Evolutionary conservation across 2,113 vertebrate species (phyloP).

Genomic region (Orycteropus afer): DNA sequence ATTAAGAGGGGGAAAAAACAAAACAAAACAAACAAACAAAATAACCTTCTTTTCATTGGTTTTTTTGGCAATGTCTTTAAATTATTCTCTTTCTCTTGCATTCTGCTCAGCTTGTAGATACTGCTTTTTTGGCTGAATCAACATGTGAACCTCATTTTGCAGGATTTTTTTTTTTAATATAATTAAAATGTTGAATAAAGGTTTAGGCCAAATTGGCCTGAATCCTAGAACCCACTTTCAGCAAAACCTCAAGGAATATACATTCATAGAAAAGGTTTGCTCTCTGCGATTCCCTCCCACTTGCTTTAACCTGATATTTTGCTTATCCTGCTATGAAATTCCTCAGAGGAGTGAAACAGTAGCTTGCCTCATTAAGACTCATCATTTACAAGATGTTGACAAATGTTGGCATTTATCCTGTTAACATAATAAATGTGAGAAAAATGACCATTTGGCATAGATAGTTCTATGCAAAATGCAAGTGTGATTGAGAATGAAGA

Average conservation of each 20-base stretch:
- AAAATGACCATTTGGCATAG: constrained; percentile 89
- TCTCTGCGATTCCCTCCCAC: constrained; percentile 83
- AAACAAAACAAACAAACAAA: not conserved
- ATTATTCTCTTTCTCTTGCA: constrained; percentile 27
- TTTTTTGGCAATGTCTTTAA: constrained; percentile 60
- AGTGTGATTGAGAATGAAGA: constrained; percentile 61
- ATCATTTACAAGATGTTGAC: constrained; percentile 91
- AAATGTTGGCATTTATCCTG: constrained; percentile 90
- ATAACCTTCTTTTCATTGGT: constrained; percentile 17
- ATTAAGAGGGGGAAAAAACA: not conserved
- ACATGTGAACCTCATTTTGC: constrained; percentile 81
- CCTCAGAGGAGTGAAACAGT: constrained; percentile 87
- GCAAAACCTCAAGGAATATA: constrained; percentile 87
- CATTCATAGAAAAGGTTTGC: constrained; percentile 80
- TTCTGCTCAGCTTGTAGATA: constrained; percentile 62
- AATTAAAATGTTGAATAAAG: constrained; percentile 85
- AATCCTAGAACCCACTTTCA: constrained; percentile 86
- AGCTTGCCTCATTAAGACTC: constrained; percentile 90
- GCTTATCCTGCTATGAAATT: constrained; percentile 87
- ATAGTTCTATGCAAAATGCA: constrained; percentile 77
- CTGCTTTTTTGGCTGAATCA: constrained; percentile 80
- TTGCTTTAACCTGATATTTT: constrained; percentile 88
- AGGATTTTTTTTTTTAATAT: constrained; percentile 87
- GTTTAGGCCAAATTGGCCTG: constrained; percentile 86
- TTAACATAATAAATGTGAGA: constrained; percentile 90